Evolutionary conservation across 2,888 invertebrate genomes (phyloP), one percentile per base, ranked within the genome.

Genomic region (Melangyna quadrimaculata): DNA sequence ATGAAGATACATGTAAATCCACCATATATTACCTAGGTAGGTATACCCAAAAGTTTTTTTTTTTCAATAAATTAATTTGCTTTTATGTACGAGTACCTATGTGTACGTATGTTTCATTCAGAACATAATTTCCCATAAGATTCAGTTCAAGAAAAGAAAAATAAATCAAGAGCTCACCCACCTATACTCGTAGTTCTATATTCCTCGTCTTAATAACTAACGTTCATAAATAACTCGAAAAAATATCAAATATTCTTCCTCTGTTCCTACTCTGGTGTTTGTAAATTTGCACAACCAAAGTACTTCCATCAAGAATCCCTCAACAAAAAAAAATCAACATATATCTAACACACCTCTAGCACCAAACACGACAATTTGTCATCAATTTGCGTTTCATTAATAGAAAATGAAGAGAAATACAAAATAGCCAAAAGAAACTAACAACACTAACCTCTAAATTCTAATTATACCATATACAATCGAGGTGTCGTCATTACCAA

Each of bases 401-500:
- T 7, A 17, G 0, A 40, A 27, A 61, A 40, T 6, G 6, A 27
- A 73, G 29, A 61, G 35, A 48, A 40, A n/a, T n/a, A n/a, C n/a
- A n/a, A n/a, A n/a, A 48, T 8, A 65, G 6, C 12, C 7, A 19
- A 32, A 71, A 24, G 35, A 67, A 51, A 32, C 35, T 37, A 48
- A 35, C 67, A 45, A n/a, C n/a, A 29, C 70, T 70, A 61, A 24
- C 79, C 70, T 43, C 63, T 67, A 71, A 72, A 75, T 55, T 72
- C 72, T 72, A 80, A 84, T 80, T 75, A 84, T 67, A 72, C 61
- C 72, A 40, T 72, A 67, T 63, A 84, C 71, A 75, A 79, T 67
- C 55, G 40, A 75, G 71, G 79, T 84, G 79, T 84, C 84, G 79
- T 75, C 79, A 72, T 84, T 79, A 84, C 67, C 53, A 72, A 45